A percentile compares a stretch with the other conserved stretches of the same genome.
Conservation (phyloP, 2,113 vertebrate species). For the Tetrao urogallus region DNA sequence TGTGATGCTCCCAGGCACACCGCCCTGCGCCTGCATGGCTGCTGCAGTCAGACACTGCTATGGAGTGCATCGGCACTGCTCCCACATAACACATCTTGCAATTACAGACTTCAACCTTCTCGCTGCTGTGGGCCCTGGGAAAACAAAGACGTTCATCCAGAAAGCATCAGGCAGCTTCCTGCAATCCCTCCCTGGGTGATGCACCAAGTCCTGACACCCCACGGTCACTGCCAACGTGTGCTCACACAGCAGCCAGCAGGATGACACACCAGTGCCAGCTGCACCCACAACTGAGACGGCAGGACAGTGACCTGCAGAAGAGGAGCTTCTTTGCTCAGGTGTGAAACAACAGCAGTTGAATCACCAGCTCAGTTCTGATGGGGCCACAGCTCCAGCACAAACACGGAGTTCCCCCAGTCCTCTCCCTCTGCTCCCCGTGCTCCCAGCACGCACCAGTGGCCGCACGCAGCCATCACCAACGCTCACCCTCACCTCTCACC, state of each 20-base stretch:
- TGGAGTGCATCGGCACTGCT: neutral
- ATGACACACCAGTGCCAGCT: neutral
- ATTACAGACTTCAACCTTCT: neutral
- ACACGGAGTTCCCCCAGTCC: too few species aligned
- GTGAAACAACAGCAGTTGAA: neutral
- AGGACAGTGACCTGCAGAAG: neutral
- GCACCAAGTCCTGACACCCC: too few species aligned
- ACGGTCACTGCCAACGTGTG: neutral
- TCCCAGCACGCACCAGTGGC: neutral
- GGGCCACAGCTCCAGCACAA: too few species aligned
- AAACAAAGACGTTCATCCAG: neutral
- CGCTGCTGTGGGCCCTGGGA: neutral
- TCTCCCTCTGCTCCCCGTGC: too few species aligned
- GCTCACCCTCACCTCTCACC: neutral
- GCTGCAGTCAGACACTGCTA: neutral
- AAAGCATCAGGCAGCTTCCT: neutral
- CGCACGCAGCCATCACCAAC: neutral
- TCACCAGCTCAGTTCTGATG: neutral
- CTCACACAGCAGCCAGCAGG: neutral
- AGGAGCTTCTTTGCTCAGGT: neutral
- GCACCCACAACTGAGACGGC: neutral
- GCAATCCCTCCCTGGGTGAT: neutral
- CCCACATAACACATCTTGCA: neutral
- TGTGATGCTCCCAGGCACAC: neutral
- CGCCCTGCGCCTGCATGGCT: rapidly evolving